Conservation (phyloP, 2,888 invertebrate species). For the Augiades crinisus region DNA sequence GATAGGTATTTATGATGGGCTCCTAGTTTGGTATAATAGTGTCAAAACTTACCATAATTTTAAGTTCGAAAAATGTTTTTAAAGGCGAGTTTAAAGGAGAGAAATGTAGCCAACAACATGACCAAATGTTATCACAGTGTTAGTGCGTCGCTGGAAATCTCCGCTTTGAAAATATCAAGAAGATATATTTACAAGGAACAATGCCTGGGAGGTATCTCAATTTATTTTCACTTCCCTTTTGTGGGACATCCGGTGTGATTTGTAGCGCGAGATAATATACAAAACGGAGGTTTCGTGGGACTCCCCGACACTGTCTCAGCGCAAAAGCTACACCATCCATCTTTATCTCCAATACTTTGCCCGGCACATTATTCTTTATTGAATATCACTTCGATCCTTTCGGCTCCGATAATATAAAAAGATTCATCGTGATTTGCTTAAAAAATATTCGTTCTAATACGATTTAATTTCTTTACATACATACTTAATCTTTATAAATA, state of each 20-base stretch:
- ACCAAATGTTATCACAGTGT: slow-evolving; percentile 70
- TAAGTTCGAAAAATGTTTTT: too few relatives aligned
- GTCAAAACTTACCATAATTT: too few relatives aligned
- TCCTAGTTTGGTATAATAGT: too few relatives aligned
- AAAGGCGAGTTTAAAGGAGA: too few relatives aligned
- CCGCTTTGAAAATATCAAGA: slow-evolving; percentile 72
- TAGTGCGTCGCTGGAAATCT: slow-evolving; percentile 67
- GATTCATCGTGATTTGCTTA: slow-evolving; percentile 13
- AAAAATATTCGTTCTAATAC: slow-evolving; percentile 14
- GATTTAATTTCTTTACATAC: slow-evolving; percentile 6
- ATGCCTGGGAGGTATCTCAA: slow-evolving; percentile 78
- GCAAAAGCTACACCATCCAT: slow-evolving; percentile 51
- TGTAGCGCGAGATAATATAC: too few relatives aligned
- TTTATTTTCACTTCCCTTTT: slow-evolving; percentile 78
- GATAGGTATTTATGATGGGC: too few relatives aligned
- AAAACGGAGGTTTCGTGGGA: too few relatives aligned
- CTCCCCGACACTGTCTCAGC: slow-evolving; percentile 60
- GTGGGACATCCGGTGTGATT: slow-evolving; percentile 77
- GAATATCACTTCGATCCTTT: slow-evolving; percentile 45
- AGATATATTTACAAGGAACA: slow-evolving; percentile 79
- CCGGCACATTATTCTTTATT: slow-evolving; percentile 54
- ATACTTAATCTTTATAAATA: neutral
- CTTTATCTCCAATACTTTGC: slow-evolving; percentile 57
- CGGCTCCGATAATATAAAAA: slow-evolving; percentile 29
- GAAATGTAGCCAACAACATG: too few relatives aligned